These are phyloP conservation scores for Drosophila acutilabella DNA, from an alignment of 2,888 invertebrate species.

Conservation along the genomic window DNA sequence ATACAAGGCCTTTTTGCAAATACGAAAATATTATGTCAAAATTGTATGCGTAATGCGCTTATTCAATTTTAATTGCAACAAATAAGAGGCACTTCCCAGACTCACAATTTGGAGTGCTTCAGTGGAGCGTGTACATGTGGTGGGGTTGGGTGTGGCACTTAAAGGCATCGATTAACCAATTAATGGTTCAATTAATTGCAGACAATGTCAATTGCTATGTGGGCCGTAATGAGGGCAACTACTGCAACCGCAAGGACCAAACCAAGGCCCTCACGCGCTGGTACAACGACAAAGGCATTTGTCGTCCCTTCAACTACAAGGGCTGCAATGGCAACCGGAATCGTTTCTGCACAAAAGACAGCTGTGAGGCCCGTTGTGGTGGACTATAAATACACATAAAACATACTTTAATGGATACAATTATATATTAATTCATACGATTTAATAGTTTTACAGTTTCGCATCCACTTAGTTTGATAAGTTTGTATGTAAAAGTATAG, in stretches of 20 bases:
- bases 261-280: constrained; percentile 85
- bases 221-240: constrained; percentile 79
- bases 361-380: constrained; percentile 92
- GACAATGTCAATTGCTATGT: constrained; percentile 82
- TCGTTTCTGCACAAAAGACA: constrained; percentile 90
- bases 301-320: constrained; percentile 89
- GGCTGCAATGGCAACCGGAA: constrained; percentile 92
- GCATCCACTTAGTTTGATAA: constrained; percentile 57
- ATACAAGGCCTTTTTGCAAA: constrained; percentile 5
- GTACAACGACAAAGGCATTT: constrained; percentile 89
- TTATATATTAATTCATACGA: constrained; percentile 1
- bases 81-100: constrained; percentile 20
- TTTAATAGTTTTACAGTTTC: constrained; percentile 18
- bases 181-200: constrained; percentile 52
- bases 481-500: constrained; percentile 66
- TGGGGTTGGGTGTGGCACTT: constrained; percentile 1
- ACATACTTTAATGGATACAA: not conserved
- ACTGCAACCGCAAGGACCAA: constrained; percentile 79
- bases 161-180: constrained; percentile 41
- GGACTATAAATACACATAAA: constrained; percentile 43
- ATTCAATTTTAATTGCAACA: constrained; percentile 36
- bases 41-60: constrained; percentile 32
- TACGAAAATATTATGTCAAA: constrained; percentile 48
- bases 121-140: constrained; percentile 8
- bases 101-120: not conserved